phyloP scores from a whole-genome alignment of 2,113 vertebrate species.

The Puma concolor region DNA sequence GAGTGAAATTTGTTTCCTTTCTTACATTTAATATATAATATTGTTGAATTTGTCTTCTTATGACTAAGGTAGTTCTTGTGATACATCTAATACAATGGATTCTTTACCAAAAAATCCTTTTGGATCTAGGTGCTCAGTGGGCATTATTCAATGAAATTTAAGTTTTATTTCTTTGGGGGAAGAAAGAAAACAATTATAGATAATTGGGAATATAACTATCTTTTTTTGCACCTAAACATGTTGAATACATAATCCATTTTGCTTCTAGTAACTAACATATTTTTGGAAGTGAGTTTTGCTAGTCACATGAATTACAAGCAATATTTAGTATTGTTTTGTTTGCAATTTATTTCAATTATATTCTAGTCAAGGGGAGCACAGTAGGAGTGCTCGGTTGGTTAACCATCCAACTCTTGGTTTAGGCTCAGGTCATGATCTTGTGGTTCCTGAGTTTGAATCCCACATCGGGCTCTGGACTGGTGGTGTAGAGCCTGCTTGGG shows the following conservation, averaged over 20 bases:
- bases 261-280: neutral
- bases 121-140: neutral
- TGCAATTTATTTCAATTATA: neutral
- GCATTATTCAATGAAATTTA: neutral
- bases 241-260: conserved; percentile 4
- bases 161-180: neutral
- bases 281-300: neutral
- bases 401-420: too few species aligned
- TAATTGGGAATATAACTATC: neutral
- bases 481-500: too few species aligned
- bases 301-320: neutral
- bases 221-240: neutral
- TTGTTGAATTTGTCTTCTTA: neutral
- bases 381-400: neutral
- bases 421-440: too few species aligned
- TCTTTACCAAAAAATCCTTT: neutral
- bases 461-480: too few species aligned
- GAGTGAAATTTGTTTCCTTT: neutral
- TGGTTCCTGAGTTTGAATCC: too few species aligned
- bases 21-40: neutral
- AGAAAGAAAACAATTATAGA: neutral
- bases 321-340: neutral
- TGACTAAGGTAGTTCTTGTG: neutral
- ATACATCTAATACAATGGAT: neutral
- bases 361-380: neutral